Conservation (phyloP, 2,888 invertebrate species). For the Stenodera caucasica region DNA sequence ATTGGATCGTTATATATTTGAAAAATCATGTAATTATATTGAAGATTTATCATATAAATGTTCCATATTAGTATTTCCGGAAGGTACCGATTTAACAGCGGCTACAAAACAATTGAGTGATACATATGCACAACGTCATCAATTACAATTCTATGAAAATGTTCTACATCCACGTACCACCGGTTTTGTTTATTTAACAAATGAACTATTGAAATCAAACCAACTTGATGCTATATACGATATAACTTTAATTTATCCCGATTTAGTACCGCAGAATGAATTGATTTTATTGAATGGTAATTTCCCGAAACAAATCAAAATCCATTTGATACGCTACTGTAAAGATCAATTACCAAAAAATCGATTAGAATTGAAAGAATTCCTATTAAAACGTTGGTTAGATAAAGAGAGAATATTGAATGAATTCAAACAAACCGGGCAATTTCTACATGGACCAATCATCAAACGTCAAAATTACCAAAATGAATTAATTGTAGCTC, state of each 20-base stretch:
- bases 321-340: slow-evolving; percentile 72
- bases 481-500: slow-evolving; percentile 58
- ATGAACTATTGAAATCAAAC: slow-evolving; percentile 60
- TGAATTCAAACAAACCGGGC: slow-evolving; percentile 63
- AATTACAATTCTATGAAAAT: slow-evolving; percentile 71
- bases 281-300: slow-evolving; percentile 68
- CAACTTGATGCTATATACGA: slow-evolving; percentile 81
- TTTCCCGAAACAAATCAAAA: slow-evolving; percentile 75
- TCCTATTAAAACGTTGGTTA: slow-evolving; percentile 68
- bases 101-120: slow-evolving; percentile 71
- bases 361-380: slow-evolving; percentile 62
- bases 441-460: slow-evolving; percentile 50
- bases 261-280: slow-evolving; percentile 74
- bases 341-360: slow-evolving; percentile 60
- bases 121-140: slow-evolving; percentile 68
- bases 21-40: slow-evolving; percentile 73
- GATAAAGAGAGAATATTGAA: slow-evolving; percentile 66
- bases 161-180: slow-evolving; percentile 86
- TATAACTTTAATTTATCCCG: slow-evolving; percentile 82
- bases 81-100: slow-evolving; percentile 82
- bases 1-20: slow-evolving; percentile 69
- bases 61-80: slow-evolving; percentile 82
- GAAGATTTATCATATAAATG: slow-evolving; percentile 65
- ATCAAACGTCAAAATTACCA: slow-evolving; percentile 44
- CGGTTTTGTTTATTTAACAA: slow-evolving; percentile 69